Evolutionary conservation across 2,113 vertebrate species (phyloP).

Genomic region (Chascanopsetta lugubris): DNA sequence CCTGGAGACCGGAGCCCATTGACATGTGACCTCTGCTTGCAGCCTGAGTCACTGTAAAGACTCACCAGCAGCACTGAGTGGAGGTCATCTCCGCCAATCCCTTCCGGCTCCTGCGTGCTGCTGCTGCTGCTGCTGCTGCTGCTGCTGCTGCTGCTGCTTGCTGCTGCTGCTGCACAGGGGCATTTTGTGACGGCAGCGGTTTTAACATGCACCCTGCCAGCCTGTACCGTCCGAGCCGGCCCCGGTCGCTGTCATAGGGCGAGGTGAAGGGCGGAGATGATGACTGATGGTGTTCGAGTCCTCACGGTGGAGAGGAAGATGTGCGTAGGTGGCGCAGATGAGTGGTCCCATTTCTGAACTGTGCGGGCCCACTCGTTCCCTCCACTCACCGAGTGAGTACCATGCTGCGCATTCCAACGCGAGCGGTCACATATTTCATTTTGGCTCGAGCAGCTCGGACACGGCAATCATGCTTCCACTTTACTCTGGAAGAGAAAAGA

Average conservation of each 20-base stretch:
- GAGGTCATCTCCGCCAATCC: slow-evolving; percentile 53
- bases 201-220: slow-evolving; percentile 17
- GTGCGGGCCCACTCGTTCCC: neutral
- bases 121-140: slow-evolving; percentile 24
- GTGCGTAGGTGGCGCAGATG: slow-evolving; percentile 3
- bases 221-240: neutral
- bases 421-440: slow-evolving; percentile 32
- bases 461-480: slow-evolving; percentile 22
- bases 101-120: slow-evolving; percentile 33
- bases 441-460: slow-evolving; percentile 15
- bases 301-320: slow-evolving; percentile 9
- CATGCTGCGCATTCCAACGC: slow-evolving; percentile 4
- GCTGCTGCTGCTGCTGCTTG: slow-evolving; percentile 28
- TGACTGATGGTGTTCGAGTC: slow-evolving; percentile 8
- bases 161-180: slow-evolving; percentile 23
- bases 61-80: slow-evolving; percentile 40
- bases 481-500: slow-evolving; percentile 8
- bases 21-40: slow-evolving; percentile 62
- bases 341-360: slow-evolving; percentile 20
- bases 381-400: slow-evolving; percentile 1
- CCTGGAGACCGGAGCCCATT: slow-evolving; percentile 43
- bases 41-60: slow-evolving; percentile 45
- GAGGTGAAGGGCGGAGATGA: slow-evolving; percentile 41
- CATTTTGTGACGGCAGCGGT: slow-evolving; percentile 32
- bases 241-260: neutral